Conservation (phyloP, 2,797 vertebrate genomes). For the Megaceryle alcyon region DNA sequence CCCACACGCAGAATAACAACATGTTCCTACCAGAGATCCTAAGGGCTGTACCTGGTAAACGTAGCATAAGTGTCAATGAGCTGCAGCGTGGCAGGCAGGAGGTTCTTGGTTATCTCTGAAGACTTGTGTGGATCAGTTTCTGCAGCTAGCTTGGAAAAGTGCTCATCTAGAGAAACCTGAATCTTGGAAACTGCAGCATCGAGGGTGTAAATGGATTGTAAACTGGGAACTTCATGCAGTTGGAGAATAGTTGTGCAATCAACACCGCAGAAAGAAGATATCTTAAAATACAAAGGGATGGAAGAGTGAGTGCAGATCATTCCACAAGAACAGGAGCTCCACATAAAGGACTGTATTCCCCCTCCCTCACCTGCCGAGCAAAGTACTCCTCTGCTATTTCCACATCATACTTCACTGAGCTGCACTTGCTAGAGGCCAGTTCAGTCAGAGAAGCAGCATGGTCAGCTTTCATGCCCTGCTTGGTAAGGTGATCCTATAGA, state of each 20-base stretch:
- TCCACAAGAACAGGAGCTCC: neutral
- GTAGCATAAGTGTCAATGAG: slow-evolving; percentile 94
- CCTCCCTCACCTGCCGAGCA: slow-evolving; percentile 87
- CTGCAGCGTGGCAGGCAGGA: slow-evolving; percentile 93
- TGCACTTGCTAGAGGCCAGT: slow-evolving; percentile 87
- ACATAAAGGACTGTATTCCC: accelerated
- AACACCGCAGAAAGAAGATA: slow-evolving; percentile 92
- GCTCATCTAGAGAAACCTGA: slow-evolving; percentile 96
- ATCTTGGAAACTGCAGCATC: slow-evolving; percentile 98
- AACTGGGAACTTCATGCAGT: slow-evolving; percentile 91
- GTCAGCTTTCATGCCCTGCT: slow-evolving; percentile 93
- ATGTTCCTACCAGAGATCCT: neutral
- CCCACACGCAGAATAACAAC: neutral
- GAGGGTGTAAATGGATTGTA: slow-evolving; percentile 95
- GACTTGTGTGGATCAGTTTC: slow-evolving; percentile 91
- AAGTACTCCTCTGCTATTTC: slow-evolving; percentile 97
- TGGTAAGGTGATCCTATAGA: slow-evolving; percentile 89
- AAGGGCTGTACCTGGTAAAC: slow-evolving; percentile 86
- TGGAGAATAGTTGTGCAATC: slow-evolving; percentile 89
- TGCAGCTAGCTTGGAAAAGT: slow-evolving; percentile 93
- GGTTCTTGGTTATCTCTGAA: slow-evolving; percentile 94
- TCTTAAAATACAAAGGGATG: slow-evolving; percentile 78
- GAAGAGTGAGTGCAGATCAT: neutral
- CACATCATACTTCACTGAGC: slow-evolving; percentile 92
- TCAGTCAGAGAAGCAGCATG: slow-evolving; percentile 89